Evolutionary conservation across 2,797 vertebrate genomes (phyloP), one percentile per base, ranked within the genome.

Genomic region (Falco novaeseelandiae): DNA sequence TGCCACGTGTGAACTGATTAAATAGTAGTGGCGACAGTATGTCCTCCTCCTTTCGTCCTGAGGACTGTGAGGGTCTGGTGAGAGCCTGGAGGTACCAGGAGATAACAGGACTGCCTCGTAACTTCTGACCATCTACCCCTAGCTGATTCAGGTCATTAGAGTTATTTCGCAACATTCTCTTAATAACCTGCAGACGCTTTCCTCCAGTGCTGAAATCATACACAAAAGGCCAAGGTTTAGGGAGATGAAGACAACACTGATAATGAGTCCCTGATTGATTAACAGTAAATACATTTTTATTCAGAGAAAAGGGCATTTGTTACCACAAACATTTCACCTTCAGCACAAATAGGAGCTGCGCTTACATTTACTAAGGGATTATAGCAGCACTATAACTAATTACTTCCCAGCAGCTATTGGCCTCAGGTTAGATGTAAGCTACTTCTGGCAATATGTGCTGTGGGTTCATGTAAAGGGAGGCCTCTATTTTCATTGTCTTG

Each of bases 191-290:
- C 91, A 97, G 86, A 82, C 16, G 3, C 85, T 93, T 67, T 92
- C 89, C 94, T 89, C 54, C 82, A 91, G 34, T 5, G 3, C 81
- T 93, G 79, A 95, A 96, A 94, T 91, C 73, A 81, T 89, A 77
- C 76, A 86, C 89, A 92, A 91, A 97, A 97, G 97, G 95, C 86
- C 96, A 96, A 96, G 91, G 94, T 97, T 97, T 94, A 95, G 96
- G 96, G 97, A 98, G 95, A 97, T 96, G 94, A 98, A 98, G 97
- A 97, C 93, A 95, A 95, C 4, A 22, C 69, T 96, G 93, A 90
- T 98, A 98, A 98, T 98, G 98, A 98, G 97, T 97, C 97, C 98
- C 97, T 97, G 95, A 98, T 96, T 98, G 98, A 98, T 98, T 98
- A 98, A 98, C 97, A 98, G 97, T 97, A 98, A 98, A 98, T 97